A percentile compares a stretch with the other conserved stretches of the same genome.
Evolutionary conservation across 2,797 vertebrate species (phyloP).

Genomic region (Caiman crocodilus): DNA sequence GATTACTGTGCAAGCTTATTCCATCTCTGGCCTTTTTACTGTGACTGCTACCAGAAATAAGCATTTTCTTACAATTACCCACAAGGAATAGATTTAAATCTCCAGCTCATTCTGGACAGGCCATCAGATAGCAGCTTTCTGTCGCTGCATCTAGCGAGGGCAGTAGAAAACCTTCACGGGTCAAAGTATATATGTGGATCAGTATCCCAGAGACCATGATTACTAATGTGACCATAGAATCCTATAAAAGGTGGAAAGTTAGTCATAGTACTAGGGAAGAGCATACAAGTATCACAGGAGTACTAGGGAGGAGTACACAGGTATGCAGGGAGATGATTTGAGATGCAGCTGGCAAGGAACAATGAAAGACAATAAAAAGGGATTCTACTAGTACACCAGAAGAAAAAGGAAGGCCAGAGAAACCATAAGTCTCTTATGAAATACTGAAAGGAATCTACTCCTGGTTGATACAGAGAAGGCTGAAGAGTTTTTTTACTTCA

Average conservation of each 20-base stretch:
- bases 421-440: too few relatives aligned
- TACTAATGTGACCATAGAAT: neutral
- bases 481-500: too few relatives aligned
- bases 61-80: neutral
- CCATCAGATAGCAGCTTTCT: neutral
- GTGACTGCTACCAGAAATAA: neutral
- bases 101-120: neutral
- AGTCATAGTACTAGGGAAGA: too few relatives aligned
- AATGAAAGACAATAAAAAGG: too few relatives aligned
- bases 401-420: too few relatives aligned
- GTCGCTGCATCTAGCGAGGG: neutral
- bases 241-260: neutral
- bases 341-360: too few relatives aligned
- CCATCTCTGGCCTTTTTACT: slow-evolving; percentile 2
- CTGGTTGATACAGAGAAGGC: too few relatives aligned
- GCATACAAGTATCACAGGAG: too few relatives aligned
- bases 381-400: too few relatives aligned
- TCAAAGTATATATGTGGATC: neutral
- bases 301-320: too few relatives aligned
- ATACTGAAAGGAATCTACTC: too few relatives aligned
- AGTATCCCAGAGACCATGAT: neutral
- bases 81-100: neutral
- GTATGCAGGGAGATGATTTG: too few relatives aligned
- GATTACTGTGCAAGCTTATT: neutral
- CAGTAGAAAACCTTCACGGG: neutral